Percentiles rank a stretch among this genome's conserved stretches.
These are phyloP conservation scores for Xestia sexstrigata DNA, from an alignment of 2,888 invertebrate genomes.

Conservation along the genomic window DNA sequence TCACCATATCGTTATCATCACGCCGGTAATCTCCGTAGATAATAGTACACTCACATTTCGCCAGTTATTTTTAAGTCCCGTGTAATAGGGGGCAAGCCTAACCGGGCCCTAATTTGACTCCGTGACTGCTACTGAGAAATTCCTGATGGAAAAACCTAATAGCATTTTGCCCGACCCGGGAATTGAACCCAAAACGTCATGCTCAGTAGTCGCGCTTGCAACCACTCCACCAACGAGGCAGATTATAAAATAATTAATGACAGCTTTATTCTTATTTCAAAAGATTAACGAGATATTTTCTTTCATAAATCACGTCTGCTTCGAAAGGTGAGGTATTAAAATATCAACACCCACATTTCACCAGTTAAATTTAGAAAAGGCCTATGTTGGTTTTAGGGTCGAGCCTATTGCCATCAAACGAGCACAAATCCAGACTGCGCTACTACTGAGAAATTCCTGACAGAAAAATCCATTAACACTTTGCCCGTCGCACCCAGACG, in stretches of 20 bases:
- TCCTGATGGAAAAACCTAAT: neutral
- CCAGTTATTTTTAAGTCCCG: neutral
- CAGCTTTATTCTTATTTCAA: neutral
- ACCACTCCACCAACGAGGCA: too few species aligned
- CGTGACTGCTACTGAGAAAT: neutral
- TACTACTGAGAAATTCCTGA: neutral
- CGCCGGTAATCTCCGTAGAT: neutral
- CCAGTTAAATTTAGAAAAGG: neutral
- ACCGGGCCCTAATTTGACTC: neutral
- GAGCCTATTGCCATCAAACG: neutral
- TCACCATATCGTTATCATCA: neutral
- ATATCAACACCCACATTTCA: neutral
- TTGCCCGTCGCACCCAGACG: neutral
- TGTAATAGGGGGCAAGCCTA: neutral
- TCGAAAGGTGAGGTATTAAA: neutral
- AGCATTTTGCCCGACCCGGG: neutral
- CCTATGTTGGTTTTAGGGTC: neutral
- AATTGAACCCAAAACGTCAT: too few species aligned
- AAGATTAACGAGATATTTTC: neutral
- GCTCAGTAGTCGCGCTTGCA: neutral
- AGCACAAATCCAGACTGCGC: neutral
- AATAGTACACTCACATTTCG: neutral
- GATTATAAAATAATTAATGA: neutral
- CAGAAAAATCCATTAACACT: neutral
- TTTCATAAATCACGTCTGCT: too few species aligned